Percentiles rank a stretch among this genome's conserved stretches.
Evolutionary conservation across 2,888 invertebrate species (phyloP).

Genomic region (Pollenia griseotomentosa): DNA sequence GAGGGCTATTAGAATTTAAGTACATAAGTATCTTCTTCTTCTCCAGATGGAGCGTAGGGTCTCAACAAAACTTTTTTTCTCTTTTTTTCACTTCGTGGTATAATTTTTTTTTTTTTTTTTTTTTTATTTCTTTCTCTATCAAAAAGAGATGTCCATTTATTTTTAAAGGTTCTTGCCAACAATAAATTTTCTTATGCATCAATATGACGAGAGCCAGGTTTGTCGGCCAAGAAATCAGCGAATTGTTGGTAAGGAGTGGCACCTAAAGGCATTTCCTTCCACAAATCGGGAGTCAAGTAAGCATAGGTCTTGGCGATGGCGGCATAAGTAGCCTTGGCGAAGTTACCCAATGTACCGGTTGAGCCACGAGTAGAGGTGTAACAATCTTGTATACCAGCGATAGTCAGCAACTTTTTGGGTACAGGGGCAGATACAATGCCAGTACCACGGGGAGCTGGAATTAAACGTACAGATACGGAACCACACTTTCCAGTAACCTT

Average conservation of each 20-base stretch:
- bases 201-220: slow-evolving; percentile 80
- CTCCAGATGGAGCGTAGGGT: no score
- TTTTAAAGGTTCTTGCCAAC: slow-evolving; percentile 37
- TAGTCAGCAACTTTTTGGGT: slow-evolving; percentile 98
- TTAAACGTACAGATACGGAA: slow-evolving; percentile 98
- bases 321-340: slow-evolving; percentile 99
- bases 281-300: slow-evolving; percentile 99
- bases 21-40: no score
- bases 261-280: slow-evolving; percentile 97
- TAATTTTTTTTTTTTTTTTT: no score
- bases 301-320: slow-evolving; percentile 99
- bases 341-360: slow-evolving; percentile 99
- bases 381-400: slow-evolving; percentile 99
- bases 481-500: slow-evolving; percentile 99
- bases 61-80: no score
- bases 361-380: slow-evolving; percentile 99
- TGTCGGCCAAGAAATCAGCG: slow-evolving; percentile 91
- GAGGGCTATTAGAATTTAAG: no score
- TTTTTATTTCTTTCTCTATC: neutral
- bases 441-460: slow-evolving; percentile 99
- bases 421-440: slow-evolving; percentile 99
- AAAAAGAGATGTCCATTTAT: slow-evolving; percentile 55
- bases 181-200: slow-evolving; percentile 78
- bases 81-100: no score
- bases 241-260: slow-evolving; percentile 98